phyloP scores from a whole-genome alignment of 1,140 invertebrate species.

The Trichonephila clavata region DNA sequence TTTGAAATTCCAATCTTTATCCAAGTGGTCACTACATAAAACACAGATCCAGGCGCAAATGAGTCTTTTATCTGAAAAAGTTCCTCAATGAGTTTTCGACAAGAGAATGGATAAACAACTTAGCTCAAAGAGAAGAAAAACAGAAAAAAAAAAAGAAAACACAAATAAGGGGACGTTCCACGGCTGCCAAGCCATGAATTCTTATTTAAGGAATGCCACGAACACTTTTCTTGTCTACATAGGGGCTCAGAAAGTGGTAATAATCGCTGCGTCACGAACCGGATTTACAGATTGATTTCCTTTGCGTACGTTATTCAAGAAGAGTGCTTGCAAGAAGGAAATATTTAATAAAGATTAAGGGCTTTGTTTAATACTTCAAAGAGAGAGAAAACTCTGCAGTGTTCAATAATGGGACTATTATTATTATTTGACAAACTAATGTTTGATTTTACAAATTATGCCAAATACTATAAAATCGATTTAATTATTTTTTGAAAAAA shows the following conservation, averaged over 20 bases:
- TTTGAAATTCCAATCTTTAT: neutral
- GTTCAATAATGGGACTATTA: no score
- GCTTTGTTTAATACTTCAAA: no score
- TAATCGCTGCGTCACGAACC: neutral
- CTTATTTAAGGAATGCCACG: conserved; percentile 44
- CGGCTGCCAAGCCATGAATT: conserved; percentile 27
- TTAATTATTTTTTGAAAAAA: no score
- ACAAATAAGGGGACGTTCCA: conserved; percentile 28
- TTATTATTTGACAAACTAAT: no score
- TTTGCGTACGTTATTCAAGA: neutral
- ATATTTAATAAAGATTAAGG: no score
- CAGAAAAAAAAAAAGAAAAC: neutral
- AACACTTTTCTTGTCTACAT: conserved; percentile 8
- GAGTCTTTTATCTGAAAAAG: conserved; percentile 64
- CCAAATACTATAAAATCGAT: no score
- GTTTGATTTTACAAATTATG: no score
- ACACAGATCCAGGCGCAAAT: conserved; percentile 40
- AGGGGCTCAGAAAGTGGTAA: neutral
- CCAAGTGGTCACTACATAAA: neutral
- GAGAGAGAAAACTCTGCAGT: no score
- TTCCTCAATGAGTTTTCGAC: conserved; percentile 40
- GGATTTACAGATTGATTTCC: neutral
- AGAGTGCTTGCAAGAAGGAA: no score
- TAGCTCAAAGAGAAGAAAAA: neutral
- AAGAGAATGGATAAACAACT: conserved; percentile 65